Evolutionary conservation across 1,140 invertebrate species (phyloP), one percentile per base, ranked within the genome.

Genomic region (Pseudachorutes palmiensis): DNA sequence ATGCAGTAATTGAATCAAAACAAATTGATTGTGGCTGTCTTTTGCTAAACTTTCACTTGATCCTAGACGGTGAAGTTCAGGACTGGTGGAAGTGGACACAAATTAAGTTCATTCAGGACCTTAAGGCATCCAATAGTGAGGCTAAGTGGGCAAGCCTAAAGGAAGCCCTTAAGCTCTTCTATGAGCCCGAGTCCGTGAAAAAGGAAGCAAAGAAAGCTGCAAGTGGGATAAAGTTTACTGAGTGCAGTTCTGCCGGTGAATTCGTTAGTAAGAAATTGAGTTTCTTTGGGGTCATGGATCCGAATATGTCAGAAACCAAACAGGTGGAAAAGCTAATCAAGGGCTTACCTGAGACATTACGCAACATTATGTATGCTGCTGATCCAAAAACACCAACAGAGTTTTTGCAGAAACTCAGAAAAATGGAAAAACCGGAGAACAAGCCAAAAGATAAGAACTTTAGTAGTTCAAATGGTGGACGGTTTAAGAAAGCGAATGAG

Each of bases 271-370:
- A 55, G 51, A 12, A 55, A 26, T 55, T 55, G 24, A 5, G 12
- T 55, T 22, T 5, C 51, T 55, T 55, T 22, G 12, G 12, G 12
- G 12, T 55, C 51, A 55, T 55, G 9, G 24, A 55, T 55, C 51
- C 51, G 5, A 55, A 12, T 14, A 55, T 55, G 51, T 55, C 51
- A 55, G 51, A 9, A 55, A 22, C 9, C 3, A 55, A 55, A 24
- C 51, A 55, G 24, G 51, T 55, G 24, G 51, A 55, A 24, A 55
- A 55, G 51, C 24, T 55, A 24, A 55, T 55, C 24, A 55, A 55
- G 51, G 51, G 51, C 12, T 55, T 55, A 24, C 51, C 51, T 16
- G 51, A 55, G 14, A 16, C 14, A 5, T 24, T 55, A 16, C 51
- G 51, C 24, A 55, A 55, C 51, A 55, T 55, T 22, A 55, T 55